These are phyloP conservation scores for Tupaia chinensis DNA, from an alignment of 2,113 vertebrate genomes.

Conservation along the genomic window DNA sequence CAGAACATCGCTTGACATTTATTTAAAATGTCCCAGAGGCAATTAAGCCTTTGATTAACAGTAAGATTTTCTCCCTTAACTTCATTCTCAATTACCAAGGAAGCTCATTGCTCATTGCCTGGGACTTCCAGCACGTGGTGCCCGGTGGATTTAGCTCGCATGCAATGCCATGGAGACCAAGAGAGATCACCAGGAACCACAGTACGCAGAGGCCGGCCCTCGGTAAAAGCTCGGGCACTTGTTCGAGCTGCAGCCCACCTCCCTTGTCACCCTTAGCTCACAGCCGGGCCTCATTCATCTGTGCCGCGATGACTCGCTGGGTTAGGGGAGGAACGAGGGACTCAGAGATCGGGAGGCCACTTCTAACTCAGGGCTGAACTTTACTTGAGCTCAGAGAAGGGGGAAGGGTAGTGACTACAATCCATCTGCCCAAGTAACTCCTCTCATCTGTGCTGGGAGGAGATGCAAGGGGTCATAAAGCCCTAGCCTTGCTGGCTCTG, in stretches of 20 bases:
- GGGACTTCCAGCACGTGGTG: slow-evolving; percentile 75
- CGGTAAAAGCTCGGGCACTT: no score
- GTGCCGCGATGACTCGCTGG: neutral
- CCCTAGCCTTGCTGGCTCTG: neutral
- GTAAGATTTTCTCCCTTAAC: slow-evolving; percentile 83
- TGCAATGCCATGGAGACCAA: neutral
- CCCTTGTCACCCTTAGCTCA: neutral
- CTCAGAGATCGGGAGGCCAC: neutral
- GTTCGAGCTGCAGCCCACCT: neutral
- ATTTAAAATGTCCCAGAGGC: slow-evolving; percentile 88
- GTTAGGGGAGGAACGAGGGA: neutral
- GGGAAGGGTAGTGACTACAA: neutral
- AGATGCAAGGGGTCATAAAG: neutral
- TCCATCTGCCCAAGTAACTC: neutral
- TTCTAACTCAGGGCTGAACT: neutral
- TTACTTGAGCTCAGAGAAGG: neutral
- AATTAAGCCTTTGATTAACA: slow-evolving; percentile 89
- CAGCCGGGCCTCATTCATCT: neutral
- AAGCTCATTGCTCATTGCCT: slow-evolving; percentile 84
- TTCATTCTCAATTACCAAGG: slow-evolving; percentile 82
- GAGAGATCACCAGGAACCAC: neutral
- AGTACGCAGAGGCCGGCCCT: neutral
- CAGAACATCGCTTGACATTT: slow-evolving; percentile 85
- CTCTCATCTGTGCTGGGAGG: neutral
- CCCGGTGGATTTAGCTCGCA: neutral